Percentiles rank a stretch among this genome's conserved stretches.
These are phyloP conservation scores for Pempheris klunzingeri DNA, from an alignment of 2,797 vertebrate genomes.

Conservation along the genomic window DNA sequence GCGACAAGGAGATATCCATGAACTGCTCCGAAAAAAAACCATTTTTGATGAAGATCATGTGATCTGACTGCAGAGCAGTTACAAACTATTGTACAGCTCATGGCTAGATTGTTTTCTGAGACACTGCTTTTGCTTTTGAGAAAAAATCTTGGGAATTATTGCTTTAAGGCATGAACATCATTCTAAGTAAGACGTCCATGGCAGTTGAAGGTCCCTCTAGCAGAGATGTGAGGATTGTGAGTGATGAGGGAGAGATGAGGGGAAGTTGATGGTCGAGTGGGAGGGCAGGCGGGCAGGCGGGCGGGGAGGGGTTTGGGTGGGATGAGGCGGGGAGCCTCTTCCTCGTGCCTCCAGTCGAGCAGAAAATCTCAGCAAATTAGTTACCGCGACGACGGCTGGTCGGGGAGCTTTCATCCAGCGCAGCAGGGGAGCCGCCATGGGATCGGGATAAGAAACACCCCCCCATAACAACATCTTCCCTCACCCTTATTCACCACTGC, in stretches of 20 bases:
- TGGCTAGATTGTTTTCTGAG: too few species aligned
- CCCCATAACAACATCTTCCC: constrained; percentile 62
- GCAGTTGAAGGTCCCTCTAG: constrained; percentile 11
- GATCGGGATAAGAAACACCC: constrained; percentile 65
- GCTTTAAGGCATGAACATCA: not conserved
- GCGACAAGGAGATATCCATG: too few species aligned
- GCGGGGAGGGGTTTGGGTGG: not conserved
- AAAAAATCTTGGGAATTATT: too few species aligned
- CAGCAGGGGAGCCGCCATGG: constrained; percentile 74
- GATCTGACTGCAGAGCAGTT: too few species aligned
- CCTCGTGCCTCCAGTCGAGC: constrained; percentile 88
- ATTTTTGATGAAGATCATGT: too few species aligned
- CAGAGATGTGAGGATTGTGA: constrained; percentile 33
- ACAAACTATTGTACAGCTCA: too few species aligned
- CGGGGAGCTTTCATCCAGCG: constrained; percentile 86
- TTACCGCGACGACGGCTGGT: constrained; percentile 85
- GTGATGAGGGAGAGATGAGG: constrained; percentile 59
- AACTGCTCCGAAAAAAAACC: too few species aligned
- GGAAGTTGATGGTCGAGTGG: constrained; percentile 43
- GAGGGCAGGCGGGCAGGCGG: too few species aligned
- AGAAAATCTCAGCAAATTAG: constrained; percentile 91
- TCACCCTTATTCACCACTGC: constrained; percentile 26
- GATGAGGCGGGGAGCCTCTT: constrained; percentile 66
- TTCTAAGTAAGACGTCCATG: not conserved
- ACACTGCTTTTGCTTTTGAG: too few species aligned